Evolutionary conservation across 2,888 invertebrate species (phyloP).

Genomic region (Leptothorax acervorum): DNA sequence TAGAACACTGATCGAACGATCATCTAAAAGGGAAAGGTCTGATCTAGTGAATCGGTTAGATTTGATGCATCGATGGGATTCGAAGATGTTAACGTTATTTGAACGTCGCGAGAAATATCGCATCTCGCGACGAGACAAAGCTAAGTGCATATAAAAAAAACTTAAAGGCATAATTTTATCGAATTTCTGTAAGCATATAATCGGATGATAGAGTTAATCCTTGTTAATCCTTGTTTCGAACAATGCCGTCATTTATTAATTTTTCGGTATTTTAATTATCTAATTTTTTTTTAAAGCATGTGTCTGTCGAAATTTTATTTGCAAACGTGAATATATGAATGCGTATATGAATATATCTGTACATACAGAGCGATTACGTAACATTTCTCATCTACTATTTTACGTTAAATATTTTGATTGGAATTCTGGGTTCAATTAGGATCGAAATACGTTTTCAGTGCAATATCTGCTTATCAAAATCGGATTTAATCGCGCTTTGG

Average conservation of each 20-base stretch:
- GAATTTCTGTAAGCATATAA: neutral
- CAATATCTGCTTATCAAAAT: constrained; percentile 44
- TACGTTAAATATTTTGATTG: constrained; percentile 30
- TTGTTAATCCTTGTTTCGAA: neutral
- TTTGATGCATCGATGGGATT: neutral
- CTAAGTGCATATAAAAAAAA: neutral
- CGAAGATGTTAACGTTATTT: neutral
- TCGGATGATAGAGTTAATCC: neutral
- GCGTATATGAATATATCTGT: neutral
- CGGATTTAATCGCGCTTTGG: constrained; percentile 40
- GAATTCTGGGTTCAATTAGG: constrained; percentile 22
- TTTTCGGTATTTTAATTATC: neutral
- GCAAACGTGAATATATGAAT: neutral
- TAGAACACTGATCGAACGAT: constrained; percentile 33
- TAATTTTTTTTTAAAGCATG: neutral
- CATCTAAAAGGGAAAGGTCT: neutral
- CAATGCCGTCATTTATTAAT: neutral
- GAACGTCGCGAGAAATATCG: neutral
- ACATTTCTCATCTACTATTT: neutral
- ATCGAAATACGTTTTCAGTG: constrained; percentile 15
- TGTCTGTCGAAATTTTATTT: neutral
- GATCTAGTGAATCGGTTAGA: neutral
- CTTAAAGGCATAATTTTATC: neutral
- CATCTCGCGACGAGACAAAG: neutral
- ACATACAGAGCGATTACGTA: neutral